phyloP scores from a whole-genome alignment of 2,888 invertebrate species.

The Dioctria linearis region DNA sequence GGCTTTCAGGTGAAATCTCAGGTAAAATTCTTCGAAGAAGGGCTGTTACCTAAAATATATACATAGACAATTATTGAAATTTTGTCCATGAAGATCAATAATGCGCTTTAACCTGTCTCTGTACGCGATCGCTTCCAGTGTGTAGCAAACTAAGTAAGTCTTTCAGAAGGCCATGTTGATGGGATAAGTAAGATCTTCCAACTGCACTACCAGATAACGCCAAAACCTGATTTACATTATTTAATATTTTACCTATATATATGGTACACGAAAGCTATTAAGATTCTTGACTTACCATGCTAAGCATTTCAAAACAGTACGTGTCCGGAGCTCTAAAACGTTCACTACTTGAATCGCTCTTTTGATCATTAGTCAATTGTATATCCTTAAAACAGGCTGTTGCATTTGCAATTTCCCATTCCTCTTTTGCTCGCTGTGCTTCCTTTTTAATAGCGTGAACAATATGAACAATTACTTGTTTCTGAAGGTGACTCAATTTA shows the following conservation, averaged over 20 bases:
- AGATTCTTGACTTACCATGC: constrained; percentile 76
- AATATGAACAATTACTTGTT: constrained; percentile 92
- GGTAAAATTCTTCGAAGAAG: constrained; percentile 89
- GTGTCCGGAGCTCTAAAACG: constrained; percentile 77
- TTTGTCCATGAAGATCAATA: background rate
- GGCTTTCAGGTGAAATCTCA: constrained; percentile 88
- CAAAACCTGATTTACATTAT: constrained; percentile 72
- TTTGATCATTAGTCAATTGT: constrained; percentile 64
- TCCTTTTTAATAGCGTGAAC: constrained; percentile 93
- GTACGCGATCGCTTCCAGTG: constrained; percentile 94
- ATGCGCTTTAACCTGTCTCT: constrained; percentile 81
- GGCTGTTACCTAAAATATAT: constrained; percentile 73
- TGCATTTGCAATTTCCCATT: constrained; percentile 83
- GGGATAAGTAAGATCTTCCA: constrained; percentile 90
- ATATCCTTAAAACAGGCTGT: constrained; percentile 64
- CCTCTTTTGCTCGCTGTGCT: constrained; percentile 87
- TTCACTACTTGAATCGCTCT: constrained; percentile 65
- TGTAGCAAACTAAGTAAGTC: constrained; percentile 91
- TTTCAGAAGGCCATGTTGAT: constrained; percentile 86
- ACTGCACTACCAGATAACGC: constrained; percentile 94
- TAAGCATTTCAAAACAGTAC: constrained; percentile 98
- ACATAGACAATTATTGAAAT: constrained; percentile 73
- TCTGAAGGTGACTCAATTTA: constrained; percentile 92
- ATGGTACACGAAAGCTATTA: background rate
- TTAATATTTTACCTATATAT: constrained; percentile 21